These are phyloP conservation scores for Apolygus lucorum DNA, from an alignment of 1,140 invertebrate genomes.

Conservation along the genomic window DNA sequence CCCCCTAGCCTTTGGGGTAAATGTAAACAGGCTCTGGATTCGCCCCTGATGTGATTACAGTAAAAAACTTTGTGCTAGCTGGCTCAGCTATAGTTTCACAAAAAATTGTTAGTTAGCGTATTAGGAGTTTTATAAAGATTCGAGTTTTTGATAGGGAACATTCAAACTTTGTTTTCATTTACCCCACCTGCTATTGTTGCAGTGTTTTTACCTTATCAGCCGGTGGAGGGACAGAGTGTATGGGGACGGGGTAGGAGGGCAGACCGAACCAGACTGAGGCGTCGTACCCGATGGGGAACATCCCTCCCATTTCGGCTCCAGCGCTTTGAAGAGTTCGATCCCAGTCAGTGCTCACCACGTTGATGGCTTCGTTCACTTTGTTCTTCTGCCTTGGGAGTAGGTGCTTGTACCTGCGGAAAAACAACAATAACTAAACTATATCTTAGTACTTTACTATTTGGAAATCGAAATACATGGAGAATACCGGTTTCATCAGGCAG, in stretches of 20 bases:
- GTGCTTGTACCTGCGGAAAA: conserved; percentile 27
- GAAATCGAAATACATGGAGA: too few species aligned
- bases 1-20: too few species aligned
- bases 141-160: too few species aligned
- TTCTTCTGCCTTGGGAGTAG: conserved; percentile 46
- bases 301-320: conserved; percentile 66
- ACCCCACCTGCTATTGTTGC: neutral
- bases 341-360: conserved; percentile 65
- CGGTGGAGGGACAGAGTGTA: conserved; percentile 63
- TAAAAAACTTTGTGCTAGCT: too few species aligned
- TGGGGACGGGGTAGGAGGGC: conserved; percentile 81
- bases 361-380: conserved; percentile 47
- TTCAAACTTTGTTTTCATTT: neutral
- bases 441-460: too few species aligned
- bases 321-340: conserved; percentile 90
- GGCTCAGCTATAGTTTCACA: too few species aligned
- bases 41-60: too few species aligned
- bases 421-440: too few species aligned
- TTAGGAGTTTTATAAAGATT: too few species aligned
- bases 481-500: too few species aligned
- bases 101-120: too few species aligned
- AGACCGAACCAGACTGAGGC: conserved; percentile 53
- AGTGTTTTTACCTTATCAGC: conserved; percentile 49
- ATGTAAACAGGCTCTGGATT: too few species aligned
- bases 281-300: conserved; percentile 53